phyloP scores from a whole-genome alignment of 2,797 vertebrate genomes.

The Ceryle rudis region DNA sequence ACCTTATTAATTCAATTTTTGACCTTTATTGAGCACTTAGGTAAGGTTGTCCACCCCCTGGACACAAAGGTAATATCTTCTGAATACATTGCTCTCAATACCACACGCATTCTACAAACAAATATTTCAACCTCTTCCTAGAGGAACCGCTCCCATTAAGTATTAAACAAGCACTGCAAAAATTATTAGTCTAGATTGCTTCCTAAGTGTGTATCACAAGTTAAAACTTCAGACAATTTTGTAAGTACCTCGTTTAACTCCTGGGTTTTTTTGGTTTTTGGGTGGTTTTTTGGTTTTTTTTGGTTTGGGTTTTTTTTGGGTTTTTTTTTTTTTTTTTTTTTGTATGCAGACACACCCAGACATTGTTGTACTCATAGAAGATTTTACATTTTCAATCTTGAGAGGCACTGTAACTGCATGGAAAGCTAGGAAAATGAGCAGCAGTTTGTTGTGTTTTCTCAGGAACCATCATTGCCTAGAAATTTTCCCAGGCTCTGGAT shows the following conservation, averaged over 20 bases:
- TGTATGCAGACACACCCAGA: neutral
- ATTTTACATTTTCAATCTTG: neutral
- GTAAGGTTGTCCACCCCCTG: constrained; percentile 15
- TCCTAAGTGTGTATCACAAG: neutral
- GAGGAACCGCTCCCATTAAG: neutral
- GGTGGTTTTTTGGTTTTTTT: too few relatives aligned
- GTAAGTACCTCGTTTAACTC: neutral
- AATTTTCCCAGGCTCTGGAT: neutral
- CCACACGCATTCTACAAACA: neutral
- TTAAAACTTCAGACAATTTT: neutral
- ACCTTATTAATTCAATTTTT: constrained; percentile 62
- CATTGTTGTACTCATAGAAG: neutral
- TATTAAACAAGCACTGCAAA: neutral
- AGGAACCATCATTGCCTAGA: accelerated
- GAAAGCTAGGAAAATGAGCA: neutral
- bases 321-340: too few relatives aligned
- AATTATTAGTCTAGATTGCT: neutral
- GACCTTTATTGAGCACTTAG: constrained; percentile 52
- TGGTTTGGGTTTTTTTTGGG: too few relatives aligned
- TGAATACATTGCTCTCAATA: neutral
- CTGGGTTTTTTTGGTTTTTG: too few relatives aligned
- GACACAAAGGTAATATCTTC: neutral
- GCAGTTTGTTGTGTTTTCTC: neutral
- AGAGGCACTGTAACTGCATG: neutral
- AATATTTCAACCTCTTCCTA: neutral